Evolutionary conservation across 1,140 invertebrate species (phyloP), one percentile per base, ranked within the genome.

Genomic region (Caligus rogercresseyi): DNA sequence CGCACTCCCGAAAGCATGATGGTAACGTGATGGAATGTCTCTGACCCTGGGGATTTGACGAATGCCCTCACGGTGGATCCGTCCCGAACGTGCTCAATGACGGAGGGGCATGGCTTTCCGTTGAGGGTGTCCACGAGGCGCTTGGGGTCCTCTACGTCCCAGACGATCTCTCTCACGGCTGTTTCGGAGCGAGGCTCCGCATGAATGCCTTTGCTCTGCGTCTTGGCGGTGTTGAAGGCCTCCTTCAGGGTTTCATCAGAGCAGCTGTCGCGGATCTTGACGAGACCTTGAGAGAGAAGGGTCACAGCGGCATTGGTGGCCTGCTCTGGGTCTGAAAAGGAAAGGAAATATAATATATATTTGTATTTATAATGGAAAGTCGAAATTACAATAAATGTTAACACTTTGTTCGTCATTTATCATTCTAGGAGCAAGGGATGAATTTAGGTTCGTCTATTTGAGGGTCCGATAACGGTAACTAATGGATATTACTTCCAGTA

Each of bases 71-170:
- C 80, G 0, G 93, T 97, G 18, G 91, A 95, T 1, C 94, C 94
- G 77, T 98, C 93, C 64, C 91, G 79, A 1, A 98, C 91, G 78
- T 93, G 86, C 74, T 97, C 92, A 70, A 98, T 86, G 23, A 96
- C 81, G 56, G 89, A 90, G 72, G 83, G 78, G 13, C 92, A 75
- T 0, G 85, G 86, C 69, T 90, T 87, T 26, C 81, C 79, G 25
- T 80, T 80, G 65, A 81, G 80, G 65, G 86, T 82, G 61, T 91
- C 87, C 13, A 91, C 83, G 71, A 94, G 83, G 54, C 79, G 77
- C 52, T 84, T 78, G 3, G 86, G 82, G 72, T 87, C 85, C 19
- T 94, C 91, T 23, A 90, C 76, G 14, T 75, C 78, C 86, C 89
- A 94, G 69, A 85, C 91, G 62, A 97, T 81, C 67, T 88, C 80